Percentiles rank a stretch among this genome's conserved stretches.
These are phyloP conservation scores for Melanotaenia boesemani DNA, from an alignment of 2,797 vertebrate genomes.

Conservation along the genomic window DNA sequence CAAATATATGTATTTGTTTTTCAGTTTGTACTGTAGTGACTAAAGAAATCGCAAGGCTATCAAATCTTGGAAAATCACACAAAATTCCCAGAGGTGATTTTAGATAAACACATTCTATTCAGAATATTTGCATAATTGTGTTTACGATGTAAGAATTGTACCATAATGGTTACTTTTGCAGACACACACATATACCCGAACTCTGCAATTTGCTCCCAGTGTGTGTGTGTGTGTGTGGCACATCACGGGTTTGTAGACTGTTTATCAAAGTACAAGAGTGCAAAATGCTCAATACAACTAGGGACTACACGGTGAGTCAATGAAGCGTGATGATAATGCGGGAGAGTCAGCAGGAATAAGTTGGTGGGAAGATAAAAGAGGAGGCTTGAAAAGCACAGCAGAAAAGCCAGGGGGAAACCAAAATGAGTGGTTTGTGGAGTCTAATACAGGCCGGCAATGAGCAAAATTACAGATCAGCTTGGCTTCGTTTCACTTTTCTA, in stretches of 20 bases:
- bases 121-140: conserved; percentile 53
- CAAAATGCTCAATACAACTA: conserved; percentile 36
- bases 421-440: conserved; percentile 61
- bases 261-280: conserved; percentile 52
- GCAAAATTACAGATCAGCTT: conserved; percentile 72
- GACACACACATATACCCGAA: conserved; percentile 16
- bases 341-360: conserved; percentile 47
- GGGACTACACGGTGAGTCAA: conserved; percentile 34
- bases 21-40: not conserved
- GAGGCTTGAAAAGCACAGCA: conserved; percentile 39
- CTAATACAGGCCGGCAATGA: conserved; percentile 66
- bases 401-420: conserved; percentile 44
- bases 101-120: conserved; percentile 29
- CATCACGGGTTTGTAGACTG: conserved; percentile 57
- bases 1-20: too few species aligned
- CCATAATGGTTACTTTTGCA: conserved; percentile 44
- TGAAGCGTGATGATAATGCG: conserved; percentile 49
- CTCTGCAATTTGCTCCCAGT: conserved; percentile 40
- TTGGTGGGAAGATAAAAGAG: conserved; percentile 43
- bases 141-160: conserved; percentile 43
- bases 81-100: conserved; percentile 20
- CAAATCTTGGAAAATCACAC: conserved; percentile 18
- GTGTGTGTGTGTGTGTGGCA: conserved; percentile 18
- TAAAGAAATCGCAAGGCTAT: conserved; percentile 6
- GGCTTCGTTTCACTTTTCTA: conserved; percentile 59